These are phyloP conservation scores for Pterostichus niger DNA, from an alignment of 2,888 invertebrate genomes.

Conservation along the genomic window DNA sequence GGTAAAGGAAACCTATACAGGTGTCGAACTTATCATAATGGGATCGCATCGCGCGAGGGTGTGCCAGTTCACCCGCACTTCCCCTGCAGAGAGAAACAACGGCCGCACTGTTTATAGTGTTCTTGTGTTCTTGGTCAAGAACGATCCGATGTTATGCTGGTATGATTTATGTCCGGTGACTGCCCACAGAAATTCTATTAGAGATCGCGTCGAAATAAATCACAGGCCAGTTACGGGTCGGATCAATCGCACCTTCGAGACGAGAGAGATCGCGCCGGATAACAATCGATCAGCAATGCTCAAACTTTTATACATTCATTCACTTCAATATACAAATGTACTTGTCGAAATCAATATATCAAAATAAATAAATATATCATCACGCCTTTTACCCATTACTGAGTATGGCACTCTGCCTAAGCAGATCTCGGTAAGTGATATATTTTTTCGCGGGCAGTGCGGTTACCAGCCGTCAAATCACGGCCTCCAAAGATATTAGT, in stretches of 20 bases:
- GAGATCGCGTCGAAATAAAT: conserved; percentile 66
- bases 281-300: conserved; percentile 47
- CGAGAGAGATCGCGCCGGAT: conserved; percentile 59
- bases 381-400: too few relatives aligned
- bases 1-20: conserved; percentile 70
- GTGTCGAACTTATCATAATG: conserved; percentile 76
- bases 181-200: conserved; percentile 67
- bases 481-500: too few relatives aligned
- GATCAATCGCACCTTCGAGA: conserved; percentile 46
- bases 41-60: conserved; percentile 71
- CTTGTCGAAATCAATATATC: too few relatives aligned
- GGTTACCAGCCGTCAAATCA: too few relatives aligned
- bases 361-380: too few relatives aligned
- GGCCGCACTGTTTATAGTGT: background rate
- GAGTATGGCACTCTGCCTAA: too few relatives aligned
- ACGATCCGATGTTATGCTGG: conserved; percentile 5
- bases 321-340: too few relatives aligned
- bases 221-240: conserved; percentile 59
- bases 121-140: conserved; percentile 2
- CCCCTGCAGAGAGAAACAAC: conserved; percentile 11
- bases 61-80: conserved; percentile 6
- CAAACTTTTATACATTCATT: conserved; percentile 19
- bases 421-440: too few relatives aligned
- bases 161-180: conserved; percentile 64
- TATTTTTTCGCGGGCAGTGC: too few relatives aligned